These are phyloP conservation scores for Nasonovia ribisnigri DNA, from an alignment of 2,888 invertebrate species.

Conservation along the genomic window DNA sequence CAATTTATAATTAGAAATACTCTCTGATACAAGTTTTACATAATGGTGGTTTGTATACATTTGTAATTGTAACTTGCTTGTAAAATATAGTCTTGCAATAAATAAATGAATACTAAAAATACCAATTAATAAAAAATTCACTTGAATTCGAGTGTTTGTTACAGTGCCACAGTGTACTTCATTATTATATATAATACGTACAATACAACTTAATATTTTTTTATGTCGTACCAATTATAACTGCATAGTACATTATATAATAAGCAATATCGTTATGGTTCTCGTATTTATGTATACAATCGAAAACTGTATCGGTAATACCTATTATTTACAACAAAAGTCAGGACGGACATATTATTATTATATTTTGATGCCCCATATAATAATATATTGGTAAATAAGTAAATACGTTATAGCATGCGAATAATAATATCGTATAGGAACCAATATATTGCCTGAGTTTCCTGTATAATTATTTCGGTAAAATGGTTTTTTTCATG, in stretches of 20 bases:
- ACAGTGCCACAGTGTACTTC: not conserved
- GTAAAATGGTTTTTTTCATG: not conserved
- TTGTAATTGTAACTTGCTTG: no score
- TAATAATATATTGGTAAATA: not conserved
- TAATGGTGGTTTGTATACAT: no score
- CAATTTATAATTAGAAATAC: no score
- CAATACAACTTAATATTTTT: not conserved
- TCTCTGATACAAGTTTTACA: no score
- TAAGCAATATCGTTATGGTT: not conserved
- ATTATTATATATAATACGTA: not conserved
- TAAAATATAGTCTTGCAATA: no score
- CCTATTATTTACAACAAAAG: not conserved
- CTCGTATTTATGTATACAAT: not conserved
- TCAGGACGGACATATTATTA: not conserved
- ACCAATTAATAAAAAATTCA: not conserved
- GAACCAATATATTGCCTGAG: not conserved
- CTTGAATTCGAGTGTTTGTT: not conserved
- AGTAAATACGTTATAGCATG: not conserved
- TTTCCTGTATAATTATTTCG: slow-evolving; percentile 5
- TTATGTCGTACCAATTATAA: not conserved
- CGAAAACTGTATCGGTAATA: not conserved
- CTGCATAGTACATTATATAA: not conserved
- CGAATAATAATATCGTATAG: not conserved
- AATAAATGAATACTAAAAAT: no score
- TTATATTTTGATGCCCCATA: not conserved